Conservation (phyloP, 2,888 invertebrate species). For the Microctonus brassicae region DNA sequence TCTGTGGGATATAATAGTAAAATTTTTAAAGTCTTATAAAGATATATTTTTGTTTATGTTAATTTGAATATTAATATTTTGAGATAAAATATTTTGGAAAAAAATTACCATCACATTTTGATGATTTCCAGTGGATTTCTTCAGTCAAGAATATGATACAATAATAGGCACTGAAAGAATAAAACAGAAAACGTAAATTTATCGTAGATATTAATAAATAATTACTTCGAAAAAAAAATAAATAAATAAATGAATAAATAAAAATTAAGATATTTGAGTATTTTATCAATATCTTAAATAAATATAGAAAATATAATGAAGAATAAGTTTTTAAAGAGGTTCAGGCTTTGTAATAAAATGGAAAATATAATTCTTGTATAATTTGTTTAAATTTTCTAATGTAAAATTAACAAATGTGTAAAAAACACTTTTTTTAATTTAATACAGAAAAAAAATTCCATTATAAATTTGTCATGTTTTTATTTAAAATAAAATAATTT, state of each 20-base stretch:
- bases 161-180: constrained; percentile 61
- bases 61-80: not conserved
- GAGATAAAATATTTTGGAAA: constrained; percentile 4
- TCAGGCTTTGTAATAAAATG: no score
- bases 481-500: no score
- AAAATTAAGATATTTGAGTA: constrained; percentile 48
- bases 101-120: constrained; percentile 15
- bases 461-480: no score
- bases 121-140: constrained; percentile 12
- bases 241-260: constrained; percentile 6
- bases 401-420: no score
- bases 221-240: constrained; percentile 16
- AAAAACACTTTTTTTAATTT: no score
- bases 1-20: constrained; percentile 6
- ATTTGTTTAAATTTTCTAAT: no score
- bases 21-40: not conserved
- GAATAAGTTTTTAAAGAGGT: no score
- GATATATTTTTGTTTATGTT: no score
- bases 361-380: no score
- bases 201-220: constrained; percentile 10
- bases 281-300: no score
- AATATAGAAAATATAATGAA: no score
- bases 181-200: constrained; percentile 25
- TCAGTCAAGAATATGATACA: constrained; percentile 58
- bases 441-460: no score